phyloP scores from a whole-genome alignment of 2,888 invertebrate species.

The Zeuzera pyrina region DNA sequence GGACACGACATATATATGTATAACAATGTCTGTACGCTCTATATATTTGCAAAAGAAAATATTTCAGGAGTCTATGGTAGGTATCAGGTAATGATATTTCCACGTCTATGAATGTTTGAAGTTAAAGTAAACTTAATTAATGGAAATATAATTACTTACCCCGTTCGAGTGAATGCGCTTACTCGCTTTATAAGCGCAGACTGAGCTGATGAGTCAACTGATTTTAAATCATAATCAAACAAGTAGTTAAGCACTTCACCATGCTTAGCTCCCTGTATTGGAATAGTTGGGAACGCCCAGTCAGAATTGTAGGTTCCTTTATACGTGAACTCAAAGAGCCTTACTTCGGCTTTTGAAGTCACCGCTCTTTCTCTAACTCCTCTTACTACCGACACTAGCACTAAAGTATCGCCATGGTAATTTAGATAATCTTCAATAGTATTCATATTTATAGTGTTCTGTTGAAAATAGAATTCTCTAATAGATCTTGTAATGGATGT shows the following conservation, averaged over 20 bases:
- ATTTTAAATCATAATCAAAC: slow-evolving; percentile 37
- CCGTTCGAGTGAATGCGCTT: slow-evolving; percentile 35
- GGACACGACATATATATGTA: too few species aligned
- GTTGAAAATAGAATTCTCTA: slow-evolving; percentile 40
- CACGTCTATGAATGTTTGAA: too few species aligned
- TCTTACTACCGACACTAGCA: slow-evolving; percentile 40
- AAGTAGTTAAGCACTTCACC: slow-evolving; percentile 48
- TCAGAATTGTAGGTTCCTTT: slow-evolving; percentile 39
- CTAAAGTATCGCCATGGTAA: slow-evolving; percentile 48
- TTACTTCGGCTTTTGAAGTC: slow-evolving; percentile 33
- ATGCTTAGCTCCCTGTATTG: slow-evolving; percentile 43
- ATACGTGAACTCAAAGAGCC: slow-evolving; percentile 45
- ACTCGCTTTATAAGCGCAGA: slow-evolving; percentile 30
- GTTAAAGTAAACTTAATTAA: too few species aligned
- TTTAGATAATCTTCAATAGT: slow-evolving; percentile 48
- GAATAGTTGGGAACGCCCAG: slow-evolving; percentile 40
- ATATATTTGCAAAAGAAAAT: too few species aligned
- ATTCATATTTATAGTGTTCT: slow-evolving; percentile 29
- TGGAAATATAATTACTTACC: slow-evolving; percentile 43
- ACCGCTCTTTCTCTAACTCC: slow-evolving; percentile 38
- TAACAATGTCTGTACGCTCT: too few species aligned
- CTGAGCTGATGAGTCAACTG: slow-evolving; percentile 25
- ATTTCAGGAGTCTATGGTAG: too few species aligned
- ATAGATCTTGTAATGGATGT: slow-evolving; percentile 27
- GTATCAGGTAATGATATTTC: too few species aligned